These are phyloP conservation scores for Platycheirus rosarum DNA, from an alignment of 2,888 invertebrate genomes.

Conservation along the genomic window DNA sequence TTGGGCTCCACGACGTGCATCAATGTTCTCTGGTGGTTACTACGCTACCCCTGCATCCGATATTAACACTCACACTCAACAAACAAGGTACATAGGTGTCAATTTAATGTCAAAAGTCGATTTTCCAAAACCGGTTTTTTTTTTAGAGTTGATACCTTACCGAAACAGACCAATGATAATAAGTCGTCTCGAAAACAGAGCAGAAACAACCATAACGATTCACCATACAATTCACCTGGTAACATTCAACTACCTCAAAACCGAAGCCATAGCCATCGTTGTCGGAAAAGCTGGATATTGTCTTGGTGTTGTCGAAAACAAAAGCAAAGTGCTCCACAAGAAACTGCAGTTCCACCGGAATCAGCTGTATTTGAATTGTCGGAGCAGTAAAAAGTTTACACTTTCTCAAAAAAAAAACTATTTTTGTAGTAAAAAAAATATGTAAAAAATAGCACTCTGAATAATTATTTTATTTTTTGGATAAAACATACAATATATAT, in stretches of 20 bases:
- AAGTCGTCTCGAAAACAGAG: slow-evolving; percentile 31
- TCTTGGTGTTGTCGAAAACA: slow-evolving; percentile 81
- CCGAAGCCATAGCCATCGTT: slow-evolving; percentile 49
- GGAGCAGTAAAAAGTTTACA: slow-evolving; percentile 77
- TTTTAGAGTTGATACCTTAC: slow-evolving; percentile 77
- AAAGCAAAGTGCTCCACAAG: slow-evolving; percentile 82
- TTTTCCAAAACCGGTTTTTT: no score
- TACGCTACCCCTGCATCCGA: slow-evolving; percentile 82
- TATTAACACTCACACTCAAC: slow-evolving; percentile 77
- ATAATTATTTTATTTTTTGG: slow-evolving; percentile 1
- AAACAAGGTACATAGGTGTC: slow-evolving; percentile 75
- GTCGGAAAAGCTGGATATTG: slow-evolving; percentile 79
- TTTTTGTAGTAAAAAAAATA: slow-evolving; percentile 45
- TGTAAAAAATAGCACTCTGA: not conserved
- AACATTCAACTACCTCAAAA: slow-evolving; percentile 56
- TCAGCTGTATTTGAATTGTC: slow-evolving; percentile 83
- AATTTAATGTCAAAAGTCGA: not conserved
- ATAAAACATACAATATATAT: not conserved
- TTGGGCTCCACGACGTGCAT: slow-evolving; percentile 81
- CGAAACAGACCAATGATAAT: slow-evolving; percentile 74
- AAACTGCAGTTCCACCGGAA: slow-evolving; percentile 82
- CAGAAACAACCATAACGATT: slow-evolving; percentile 57
- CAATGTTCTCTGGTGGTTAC: slow-evolving; percentile 82
- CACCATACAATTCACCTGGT: slow-evolving; percentile 50
- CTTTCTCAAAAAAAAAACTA: not conserved